phyloP scores from a whole-genome alignment of 2,888 invertebrate species.

The Sarcophaga subvicina region DNA sequence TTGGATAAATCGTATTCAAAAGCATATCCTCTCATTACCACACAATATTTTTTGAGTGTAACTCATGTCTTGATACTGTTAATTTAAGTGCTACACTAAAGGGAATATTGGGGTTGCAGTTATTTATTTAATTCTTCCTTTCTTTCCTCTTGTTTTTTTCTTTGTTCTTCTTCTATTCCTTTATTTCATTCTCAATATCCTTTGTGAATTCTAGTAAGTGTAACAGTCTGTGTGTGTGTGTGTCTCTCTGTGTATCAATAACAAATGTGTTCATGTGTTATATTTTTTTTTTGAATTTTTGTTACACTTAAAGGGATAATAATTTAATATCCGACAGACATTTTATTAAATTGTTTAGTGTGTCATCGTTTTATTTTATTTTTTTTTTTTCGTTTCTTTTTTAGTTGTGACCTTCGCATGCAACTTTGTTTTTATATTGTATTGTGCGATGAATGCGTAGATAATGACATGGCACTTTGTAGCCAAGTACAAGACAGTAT shows the following conservation, averaged over 20 bases:
- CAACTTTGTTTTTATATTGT: conserved; percentile 11
- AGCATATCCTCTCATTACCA: neutral
- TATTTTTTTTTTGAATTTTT: neutral
- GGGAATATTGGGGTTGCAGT: conserved; percentile 55
- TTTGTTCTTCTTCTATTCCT: neutral
- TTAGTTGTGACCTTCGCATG: conserved; percentile 49
- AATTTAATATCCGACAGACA: conserved; percentile 61
- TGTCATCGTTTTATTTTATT: conserved; percentile 22
- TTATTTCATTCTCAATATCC: too few species aligned
- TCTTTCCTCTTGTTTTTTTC: neutral
- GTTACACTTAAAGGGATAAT: conserved; percentile 64
- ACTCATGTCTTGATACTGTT: conserved; percentile 49
- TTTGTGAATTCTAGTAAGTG: too few species aligned
- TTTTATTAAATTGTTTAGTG: conserved; percentile 62
- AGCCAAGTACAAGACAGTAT: conserved; percentile 5
- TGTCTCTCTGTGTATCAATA: conserved; percentile 3
- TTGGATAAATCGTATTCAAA: too few species aligned
- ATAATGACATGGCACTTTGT: conserved; percentile 33
- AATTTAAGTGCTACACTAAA: conserved; percentile 60
- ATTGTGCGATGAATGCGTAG: conserved; percentile 13
- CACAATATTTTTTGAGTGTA: conserved; percentile 25
- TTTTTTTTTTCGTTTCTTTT: neutral
- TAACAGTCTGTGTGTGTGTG: conserved; percentile 1
- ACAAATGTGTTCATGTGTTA: conserved; percentile 25
- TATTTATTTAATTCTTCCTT: conserved; percentile 21